phyloP scores from a whole-genome alignment of 2,888 invertebrate species.

The Unio delphinus region DNA sequence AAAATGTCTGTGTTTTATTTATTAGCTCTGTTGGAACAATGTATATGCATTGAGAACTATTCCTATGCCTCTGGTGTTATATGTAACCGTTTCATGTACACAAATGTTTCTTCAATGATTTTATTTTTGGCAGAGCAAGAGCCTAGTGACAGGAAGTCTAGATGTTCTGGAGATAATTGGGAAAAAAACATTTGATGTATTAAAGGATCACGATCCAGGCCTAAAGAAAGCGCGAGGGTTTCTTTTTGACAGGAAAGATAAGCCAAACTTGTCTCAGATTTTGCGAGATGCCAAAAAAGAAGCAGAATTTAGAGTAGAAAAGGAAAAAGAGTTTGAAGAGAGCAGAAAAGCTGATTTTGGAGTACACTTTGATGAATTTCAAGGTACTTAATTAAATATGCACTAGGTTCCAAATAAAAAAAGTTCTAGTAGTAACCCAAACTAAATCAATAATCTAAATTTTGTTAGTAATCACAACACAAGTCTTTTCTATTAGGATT shows the following conservation, averaged over 20 bases:
- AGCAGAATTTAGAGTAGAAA: constrained; percentile 76
- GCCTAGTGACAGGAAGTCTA: constrained; percentile 68
- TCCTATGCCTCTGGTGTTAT: too few relatives aligned
- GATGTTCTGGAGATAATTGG: constrained; percentile 94
- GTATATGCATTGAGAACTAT: too few relatives aligned
- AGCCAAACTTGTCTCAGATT: constrained; percentile 72
- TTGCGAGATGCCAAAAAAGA: constrained; percentile 79
- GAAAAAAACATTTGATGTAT: constrained; percentile 93
- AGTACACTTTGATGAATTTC: constrained; percentile 87
- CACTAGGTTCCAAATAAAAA: neutral
- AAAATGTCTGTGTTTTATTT: too few relatives aligned
- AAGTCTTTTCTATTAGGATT: too few relatives aligned
- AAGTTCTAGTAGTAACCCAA: too few relatives aligned
- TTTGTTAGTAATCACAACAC: too few relatives aligned
- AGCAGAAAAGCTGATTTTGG: constrained; percentile 78
- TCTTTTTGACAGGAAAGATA: constrained; percentile 70
- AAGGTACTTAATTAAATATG: constrained; percentile 75
- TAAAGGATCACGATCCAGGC: constrained; percentile 93
- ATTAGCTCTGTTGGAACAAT: too few relatives aligned
- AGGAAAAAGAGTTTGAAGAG: constrained; percentile 72
- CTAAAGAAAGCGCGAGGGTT: constrained; percentile 82
- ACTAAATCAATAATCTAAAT: too few relatives aligned
- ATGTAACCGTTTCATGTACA: neutral
- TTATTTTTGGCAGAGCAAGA: constrained; percentile 48
- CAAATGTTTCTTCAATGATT: neutral